Percentiles rank a stretch among this genome's conserved stretches.
These are phyloP conservation scores for Drosophila algonquin DNA, from an alignment of 2,888 invertebrate genomes.

Conservation along the genomic window DNA sequence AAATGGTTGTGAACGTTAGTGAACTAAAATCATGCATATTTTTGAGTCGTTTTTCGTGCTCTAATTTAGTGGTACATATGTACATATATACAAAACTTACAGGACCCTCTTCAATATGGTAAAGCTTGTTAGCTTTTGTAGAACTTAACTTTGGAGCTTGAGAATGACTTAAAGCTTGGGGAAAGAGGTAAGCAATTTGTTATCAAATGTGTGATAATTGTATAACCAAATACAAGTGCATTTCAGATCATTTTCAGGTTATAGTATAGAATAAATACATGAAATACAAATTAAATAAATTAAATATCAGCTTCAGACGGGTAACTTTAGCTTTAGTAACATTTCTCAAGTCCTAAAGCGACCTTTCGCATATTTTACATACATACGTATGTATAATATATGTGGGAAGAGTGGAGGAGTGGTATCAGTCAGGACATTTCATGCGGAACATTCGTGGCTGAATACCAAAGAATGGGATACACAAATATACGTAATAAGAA, in stretches of 20 bases:
- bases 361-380: not conserved
- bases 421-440: not conserved
- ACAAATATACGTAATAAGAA: no score
- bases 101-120: constrained; percentile 5
- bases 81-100: constrained; percentile 21
- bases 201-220: constrained; percentile 6
- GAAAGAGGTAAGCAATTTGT: constrained; percentile 9
- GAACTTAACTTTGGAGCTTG: constrained; percentile 73
- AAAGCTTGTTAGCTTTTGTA: constrained; percentile 59
- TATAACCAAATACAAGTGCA: not conserved
- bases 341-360: not conserved
- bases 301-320: not conserved
- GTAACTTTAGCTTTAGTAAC: no score
- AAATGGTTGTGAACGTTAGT: no score
- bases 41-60: no score
- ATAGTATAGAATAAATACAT: not conserved
- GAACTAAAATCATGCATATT: no score
- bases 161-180: constrained; percentile 70
- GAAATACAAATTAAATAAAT: not conserved
- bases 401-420: not conserved
- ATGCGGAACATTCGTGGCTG: not conserved
- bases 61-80: no score
- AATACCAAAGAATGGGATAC: not conserved
- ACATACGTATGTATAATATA: no score
- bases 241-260: not conserved